Conservation (phyloP, 2,797 vertebrate species). For the Neosalanx taihuensis region DNA sequence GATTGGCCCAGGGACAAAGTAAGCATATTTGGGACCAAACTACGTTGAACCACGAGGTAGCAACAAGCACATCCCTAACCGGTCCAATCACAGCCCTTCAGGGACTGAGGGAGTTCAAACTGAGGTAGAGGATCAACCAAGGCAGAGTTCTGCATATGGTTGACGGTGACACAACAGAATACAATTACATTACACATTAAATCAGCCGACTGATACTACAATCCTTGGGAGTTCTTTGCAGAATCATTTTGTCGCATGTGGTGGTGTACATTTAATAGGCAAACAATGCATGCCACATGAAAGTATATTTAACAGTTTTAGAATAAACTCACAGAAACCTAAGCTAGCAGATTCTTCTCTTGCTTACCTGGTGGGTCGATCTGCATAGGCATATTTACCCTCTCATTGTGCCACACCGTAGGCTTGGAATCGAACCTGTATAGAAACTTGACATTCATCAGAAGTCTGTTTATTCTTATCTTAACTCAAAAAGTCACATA, state of each 20-base stretch:
- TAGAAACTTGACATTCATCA: no score
- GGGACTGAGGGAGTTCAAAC: constrained; percentile 47
- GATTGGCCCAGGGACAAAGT: constrained; percentile 71
- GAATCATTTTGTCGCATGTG: no score
- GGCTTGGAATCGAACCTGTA: no score
- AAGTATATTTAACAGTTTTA: background rate
- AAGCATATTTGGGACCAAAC: constrained; percentile 66
- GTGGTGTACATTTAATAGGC: constrained; percentile 39
- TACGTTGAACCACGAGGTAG: constrained; percentile 45
- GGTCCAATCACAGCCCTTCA: constrained; percentile 45
- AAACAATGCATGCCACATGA: background rate
- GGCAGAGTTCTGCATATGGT: background rate
- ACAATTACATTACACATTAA: background rate
- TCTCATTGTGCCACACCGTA: no score
- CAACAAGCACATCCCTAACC: constrained; percentile 55
- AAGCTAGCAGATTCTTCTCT: no score
- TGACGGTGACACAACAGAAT: background rate
- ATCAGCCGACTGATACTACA: background rate
- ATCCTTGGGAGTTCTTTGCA: background rate
- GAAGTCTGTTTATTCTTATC: no score
- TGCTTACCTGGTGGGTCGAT: no score
- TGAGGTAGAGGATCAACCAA: background rate
- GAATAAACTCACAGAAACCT: no score
- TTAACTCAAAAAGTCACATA: background rate
- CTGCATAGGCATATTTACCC: no score